A percentile compares a stretch with the other conserved stretches of the same genome.
These are phyloP conservation scores for Dasysyrphus tricinctus DNA, from an alignment of 2,888 invertebrate genomes.

Conservation along the genomic window DNA sequence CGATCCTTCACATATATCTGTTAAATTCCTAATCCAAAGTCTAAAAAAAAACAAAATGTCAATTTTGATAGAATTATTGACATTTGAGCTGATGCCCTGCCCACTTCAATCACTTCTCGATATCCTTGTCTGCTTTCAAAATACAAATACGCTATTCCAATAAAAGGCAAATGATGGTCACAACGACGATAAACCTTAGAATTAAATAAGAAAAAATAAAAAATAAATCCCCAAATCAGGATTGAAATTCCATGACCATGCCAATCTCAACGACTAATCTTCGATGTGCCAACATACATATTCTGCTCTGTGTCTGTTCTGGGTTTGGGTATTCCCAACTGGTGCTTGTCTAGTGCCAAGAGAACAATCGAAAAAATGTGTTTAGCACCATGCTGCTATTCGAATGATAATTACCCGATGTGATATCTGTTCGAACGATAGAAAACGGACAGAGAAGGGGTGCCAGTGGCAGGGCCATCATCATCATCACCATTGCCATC, in stretches of 20 bases:
- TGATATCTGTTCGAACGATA: conserved; percentile 35
- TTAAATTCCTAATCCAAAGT: conserved; percentile 45
- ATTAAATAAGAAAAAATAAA: neutral
- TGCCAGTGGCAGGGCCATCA: neutral
- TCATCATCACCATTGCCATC: neutral
- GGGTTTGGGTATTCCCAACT: conserved; percentile 69
- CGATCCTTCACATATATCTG: conserved; percentile 1
- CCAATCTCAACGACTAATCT: conserved; percentile 62
- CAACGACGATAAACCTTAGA: neutral
- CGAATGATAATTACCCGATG: conserved; percentile 69
- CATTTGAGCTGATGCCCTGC: conserved; percentile 42
- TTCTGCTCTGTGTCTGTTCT: conserved; percentile 23
- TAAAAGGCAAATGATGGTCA: neutral
- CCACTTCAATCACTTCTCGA: conserved; percentile 39
- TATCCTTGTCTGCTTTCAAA: conserved; percentile 53
- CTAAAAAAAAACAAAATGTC: conserved; percentile 35
- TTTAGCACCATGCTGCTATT: conserved; percentile 69
- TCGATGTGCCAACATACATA: conserved; percentile 30
- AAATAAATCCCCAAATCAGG: conserved; percentile 53
- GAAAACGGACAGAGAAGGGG: conserved; percentile 25
- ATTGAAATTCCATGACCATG: conserved; percentile 69
- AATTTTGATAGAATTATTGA: conserved; percentile 58
- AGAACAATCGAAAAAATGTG: conserved; percentile 69
- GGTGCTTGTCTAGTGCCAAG: conserved; percentile 74
- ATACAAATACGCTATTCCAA: conserved; percentile 34